These are phyloP conservation scores for Malthinus seriepunctatus DNA, from an alignment of 2,888 invertebrate species.

Conservation along the genomic window DNA sequence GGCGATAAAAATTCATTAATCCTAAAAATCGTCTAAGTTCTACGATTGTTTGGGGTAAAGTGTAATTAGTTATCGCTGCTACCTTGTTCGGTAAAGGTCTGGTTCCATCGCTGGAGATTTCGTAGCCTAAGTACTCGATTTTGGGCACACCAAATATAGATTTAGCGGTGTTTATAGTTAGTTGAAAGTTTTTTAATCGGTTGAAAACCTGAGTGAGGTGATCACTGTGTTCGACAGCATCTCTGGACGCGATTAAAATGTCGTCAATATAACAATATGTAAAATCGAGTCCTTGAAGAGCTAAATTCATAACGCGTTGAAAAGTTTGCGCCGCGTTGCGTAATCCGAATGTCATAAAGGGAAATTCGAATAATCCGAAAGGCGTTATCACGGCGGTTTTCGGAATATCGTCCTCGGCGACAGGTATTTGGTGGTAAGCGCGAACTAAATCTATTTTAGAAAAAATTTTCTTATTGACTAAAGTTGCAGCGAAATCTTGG, in stretches of 20 bases:
- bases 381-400: slow-evolving; percentile 41
- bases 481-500: background rate
- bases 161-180: background rate
- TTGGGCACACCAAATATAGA: background rate
- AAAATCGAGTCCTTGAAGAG: background rate
- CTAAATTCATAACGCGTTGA: slow-evolving; percentile 34
- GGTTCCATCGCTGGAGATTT: background rate
- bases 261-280: slow-evolving; percentile 2
- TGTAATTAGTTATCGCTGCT: background rate
- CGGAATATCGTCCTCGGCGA: slow-evolving; percentile 13
- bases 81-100: background rate
- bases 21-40: slow-evolving; percentile 43
- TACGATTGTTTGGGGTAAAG: background rate
- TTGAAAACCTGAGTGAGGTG: background rate
- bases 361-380: slow-evolving; percentile 34
- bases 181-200: background rate
- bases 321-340: slow-evolving; percentile 38
- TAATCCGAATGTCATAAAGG: slow-evolving; percentile 36
- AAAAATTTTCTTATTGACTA: background rate
- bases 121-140: background rate
- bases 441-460: background rate
- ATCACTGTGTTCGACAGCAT: background rate
- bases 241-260: background rate
- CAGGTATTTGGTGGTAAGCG: slow-evolving; percentile 14
- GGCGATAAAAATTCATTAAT: slow-evolving; percentile 47